Evolutionary conservation across 2,888 invertebrate species (phyloP).

Genomic region (Drosophila merina): DNA sequence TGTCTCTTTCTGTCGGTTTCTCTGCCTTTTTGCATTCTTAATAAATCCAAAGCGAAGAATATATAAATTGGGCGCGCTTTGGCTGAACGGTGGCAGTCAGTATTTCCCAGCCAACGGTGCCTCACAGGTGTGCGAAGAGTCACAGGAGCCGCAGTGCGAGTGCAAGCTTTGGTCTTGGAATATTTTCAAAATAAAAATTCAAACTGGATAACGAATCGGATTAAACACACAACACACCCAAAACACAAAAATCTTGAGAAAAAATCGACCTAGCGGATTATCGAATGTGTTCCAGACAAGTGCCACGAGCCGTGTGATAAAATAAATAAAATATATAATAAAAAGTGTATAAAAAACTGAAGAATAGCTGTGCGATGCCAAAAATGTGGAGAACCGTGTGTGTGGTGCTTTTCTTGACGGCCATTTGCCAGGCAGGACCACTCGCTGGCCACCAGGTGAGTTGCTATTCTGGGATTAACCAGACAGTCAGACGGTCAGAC

Average conservation of each 20-base stretch:
- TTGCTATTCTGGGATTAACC: conserved; percentile 4
- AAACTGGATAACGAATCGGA: conserved; percentile 44
- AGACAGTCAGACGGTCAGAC: conserved; percentile 37
- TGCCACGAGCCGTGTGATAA: conserved; percentile 23
- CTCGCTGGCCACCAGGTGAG: conserved; percentile 78
- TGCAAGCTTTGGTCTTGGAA: conserved; percentile 82
- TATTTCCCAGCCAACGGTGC: conserved; percentile 84
- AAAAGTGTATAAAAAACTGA: conserved; percentile 36
- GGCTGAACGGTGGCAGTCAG: conserved; percentile 83
- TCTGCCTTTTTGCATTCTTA: conserved; percentile 84
- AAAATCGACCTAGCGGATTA: background rate
- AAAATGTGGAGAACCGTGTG: conserved; percentile 78
- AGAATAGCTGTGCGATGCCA: conserved; percentile 24
- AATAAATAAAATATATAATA: background rate
- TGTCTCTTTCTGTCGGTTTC: conserved; percentile 50
- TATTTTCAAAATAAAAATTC: background rate
- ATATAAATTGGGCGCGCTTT: conserved; percentile 84
- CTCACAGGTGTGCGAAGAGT: conserved; percentile 76
- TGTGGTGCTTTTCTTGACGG: conserved; percentile 72
- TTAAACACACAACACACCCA: conserved; percentile 28
- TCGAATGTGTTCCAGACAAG: conserved; percentile 16
- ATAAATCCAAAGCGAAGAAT: conserved; percentile 84
- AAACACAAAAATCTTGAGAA: conserved; percentile 31
- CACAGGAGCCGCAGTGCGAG: conserved; percentile 71
- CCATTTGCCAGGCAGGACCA: conserved; percentile 80